phyloP scores from a whole-genome alignment of 2,797 vertebrate species.

The Pangasius djambal region DNA sequence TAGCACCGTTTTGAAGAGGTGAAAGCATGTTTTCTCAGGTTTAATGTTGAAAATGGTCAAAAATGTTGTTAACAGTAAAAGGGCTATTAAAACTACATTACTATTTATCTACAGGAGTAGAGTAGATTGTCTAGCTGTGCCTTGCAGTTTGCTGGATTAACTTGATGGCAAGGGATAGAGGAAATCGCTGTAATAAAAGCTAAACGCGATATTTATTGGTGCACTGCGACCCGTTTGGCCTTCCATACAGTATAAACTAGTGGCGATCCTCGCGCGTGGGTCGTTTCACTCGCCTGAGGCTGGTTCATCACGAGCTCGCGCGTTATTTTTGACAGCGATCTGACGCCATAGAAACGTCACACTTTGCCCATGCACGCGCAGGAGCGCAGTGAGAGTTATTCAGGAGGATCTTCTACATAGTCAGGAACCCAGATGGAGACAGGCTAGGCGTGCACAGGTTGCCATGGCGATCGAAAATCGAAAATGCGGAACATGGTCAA shows the following conservation, averaged over 20 bases:
- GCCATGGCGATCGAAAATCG: not conserved
- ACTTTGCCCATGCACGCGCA: not conserved
- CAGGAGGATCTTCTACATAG: too few relatives aligned
- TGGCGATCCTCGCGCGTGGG: not conserved
- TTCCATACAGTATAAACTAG: not conserved
- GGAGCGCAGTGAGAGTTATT: not conserved
- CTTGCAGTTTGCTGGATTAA: not conserved
- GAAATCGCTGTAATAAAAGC: not conserved
- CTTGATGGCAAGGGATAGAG: not conserved
- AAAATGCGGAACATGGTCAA: not conserved
- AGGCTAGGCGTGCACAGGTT: not conserved
- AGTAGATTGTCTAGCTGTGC: not conserved
- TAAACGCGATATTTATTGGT: not conserved
- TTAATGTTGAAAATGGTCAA: not conserved
- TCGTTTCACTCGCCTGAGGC: too few relatives aligned
- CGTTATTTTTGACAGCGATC: not conserved
- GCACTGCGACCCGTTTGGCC: not conserved
- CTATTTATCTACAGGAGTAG: not conserved
- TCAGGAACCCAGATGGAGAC: not conserved
- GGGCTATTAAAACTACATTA: not conserved
- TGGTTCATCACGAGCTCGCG: conserved; percentile 3
- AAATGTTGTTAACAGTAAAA: not conserved
- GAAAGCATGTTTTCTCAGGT: not conserved
- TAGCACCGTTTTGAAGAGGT: not conserved
- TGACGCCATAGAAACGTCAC: not conserved